Conservation (phyloP, 2,113 vertebrate genomes). For the Coreoperca whiteheadi region DNA sequence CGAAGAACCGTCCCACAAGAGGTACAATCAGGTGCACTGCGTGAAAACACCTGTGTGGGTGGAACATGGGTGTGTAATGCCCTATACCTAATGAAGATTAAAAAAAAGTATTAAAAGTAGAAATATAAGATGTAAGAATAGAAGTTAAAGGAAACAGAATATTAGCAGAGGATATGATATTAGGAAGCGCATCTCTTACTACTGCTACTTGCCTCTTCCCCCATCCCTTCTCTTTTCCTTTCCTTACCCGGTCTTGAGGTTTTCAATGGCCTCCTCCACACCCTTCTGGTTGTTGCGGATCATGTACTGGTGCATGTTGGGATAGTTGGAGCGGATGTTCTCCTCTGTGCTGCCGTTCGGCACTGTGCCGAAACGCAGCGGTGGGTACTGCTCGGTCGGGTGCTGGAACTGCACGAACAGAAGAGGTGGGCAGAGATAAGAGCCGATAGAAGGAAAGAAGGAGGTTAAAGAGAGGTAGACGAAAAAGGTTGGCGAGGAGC, state of each 20-base stretch:
- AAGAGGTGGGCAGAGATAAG: constrained; percentile 31
- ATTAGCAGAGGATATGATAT: no score
- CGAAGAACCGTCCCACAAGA: no score
- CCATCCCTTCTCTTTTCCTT: background rate
- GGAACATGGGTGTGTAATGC: no score
- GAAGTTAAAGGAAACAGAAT: no score
- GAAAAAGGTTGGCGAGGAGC: background rate
- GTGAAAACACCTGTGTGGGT: no score
- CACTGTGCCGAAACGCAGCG: constrained; percentile 93
- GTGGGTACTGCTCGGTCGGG: constrained; percentile 92
- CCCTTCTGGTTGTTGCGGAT: constrained; percentile 93
- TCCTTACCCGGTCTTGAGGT: constrained; percentile 90
- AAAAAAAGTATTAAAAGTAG: no score
- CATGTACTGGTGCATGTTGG: constrained; percentile 95
- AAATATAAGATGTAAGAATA: no score
- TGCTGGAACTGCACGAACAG: constrained; percentile 88
- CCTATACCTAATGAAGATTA: no score
- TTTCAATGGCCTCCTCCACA: constrained; percentile 92
- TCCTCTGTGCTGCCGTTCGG: constrained; percentile 95
- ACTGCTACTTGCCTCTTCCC: background rate
- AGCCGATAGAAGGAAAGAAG: background rate
- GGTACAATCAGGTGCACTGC: no score
- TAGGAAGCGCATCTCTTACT: no score
- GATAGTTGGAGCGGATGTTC: constrained; percentile 95
- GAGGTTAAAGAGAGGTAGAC: background rate